Conservation (phyloP, 64 coral and sea anemone genomes). For the Platygyra sinensis region DNA sequence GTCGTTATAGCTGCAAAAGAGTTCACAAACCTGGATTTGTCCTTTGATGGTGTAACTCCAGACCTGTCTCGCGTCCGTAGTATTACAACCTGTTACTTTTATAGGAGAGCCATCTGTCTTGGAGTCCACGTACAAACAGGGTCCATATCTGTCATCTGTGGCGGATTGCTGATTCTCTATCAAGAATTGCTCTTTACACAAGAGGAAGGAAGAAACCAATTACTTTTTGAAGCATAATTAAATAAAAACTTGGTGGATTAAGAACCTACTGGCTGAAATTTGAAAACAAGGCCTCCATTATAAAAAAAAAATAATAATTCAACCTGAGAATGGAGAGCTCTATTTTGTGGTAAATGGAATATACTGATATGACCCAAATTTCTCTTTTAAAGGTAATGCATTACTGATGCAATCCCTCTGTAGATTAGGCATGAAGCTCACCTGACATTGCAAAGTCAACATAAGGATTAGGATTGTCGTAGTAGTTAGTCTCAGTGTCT, state of each 20-base stretch:
- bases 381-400: not conserved
- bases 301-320: too few species aligned
- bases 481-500: conserved; percentile 80
- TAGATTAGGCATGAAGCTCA: not conserved
- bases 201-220: not conserved
- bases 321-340: too few species aligned
- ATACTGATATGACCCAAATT: not conserved
- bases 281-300: too few species aligned
- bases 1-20: not conserved
- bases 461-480: conserved; percentile 88
- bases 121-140: conserved; percentile 86
- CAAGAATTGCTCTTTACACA: conserved; percentile 72
- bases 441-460: conserved; percentile 92
- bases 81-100: conserved; percentile 91
- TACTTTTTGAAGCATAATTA: not conserved
- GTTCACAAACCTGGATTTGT: conserved; percentile 60
- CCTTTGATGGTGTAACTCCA: conserved; percentile 90
- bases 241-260: too few species aligned
- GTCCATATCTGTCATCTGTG: conserved; percentile 74
- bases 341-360: too few species aligned
- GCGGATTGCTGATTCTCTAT: conserved; percentile 95
- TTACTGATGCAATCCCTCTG: not conserved
- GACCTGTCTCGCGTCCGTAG: conserved; percentile 78
- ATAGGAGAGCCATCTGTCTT: conserved; percentile 62
- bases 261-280: too few species aligned